phyloP scores from a whole-genome alignment of 1,140 invertebrate genomes.

The Oedothorax gibbosus region DNA sequence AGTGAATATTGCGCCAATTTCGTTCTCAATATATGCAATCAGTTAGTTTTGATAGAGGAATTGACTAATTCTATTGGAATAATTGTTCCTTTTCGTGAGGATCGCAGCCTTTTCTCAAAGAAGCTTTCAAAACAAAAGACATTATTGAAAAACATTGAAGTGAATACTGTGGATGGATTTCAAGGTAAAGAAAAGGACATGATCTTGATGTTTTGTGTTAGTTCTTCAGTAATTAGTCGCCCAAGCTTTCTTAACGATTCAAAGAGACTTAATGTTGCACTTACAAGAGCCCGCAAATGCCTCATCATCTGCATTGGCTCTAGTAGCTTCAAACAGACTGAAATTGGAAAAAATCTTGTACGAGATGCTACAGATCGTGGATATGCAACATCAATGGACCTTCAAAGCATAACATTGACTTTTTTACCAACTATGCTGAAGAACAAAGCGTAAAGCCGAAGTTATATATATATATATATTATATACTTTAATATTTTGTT shows the following conservation, averaged over 20 bases:
- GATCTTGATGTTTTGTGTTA: constrained; percentile 87
- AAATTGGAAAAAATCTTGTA: constrained; percentile 57
- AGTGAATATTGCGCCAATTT: constrained; percentile 67
- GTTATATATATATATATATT: too few relatives aligned
- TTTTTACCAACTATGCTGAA: too few relatives aligned
- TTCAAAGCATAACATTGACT: too few relatives aligned
- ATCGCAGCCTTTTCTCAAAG: constrained; percentile 68
- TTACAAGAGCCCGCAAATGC: constrained; percentile 80
- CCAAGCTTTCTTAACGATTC: constrained; percentile 76
- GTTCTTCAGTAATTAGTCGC: constrained; percentile 70
- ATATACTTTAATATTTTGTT: too few relatives aligned
- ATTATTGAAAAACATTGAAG: constrained; percentile 69
- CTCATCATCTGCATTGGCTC: constrained; percentile 77
- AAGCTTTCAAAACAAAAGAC: neutral
- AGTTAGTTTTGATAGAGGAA: constrained; percentile 67
- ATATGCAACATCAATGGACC: too few relatives aligned
- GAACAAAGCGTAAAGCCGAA: too few relatives aligned
- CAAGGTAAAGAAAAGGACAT: constrained; percentile 93
- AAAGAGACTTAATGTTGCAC: constrained; percentile 83
- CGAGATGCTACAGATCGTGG: constrained; percentile 37
- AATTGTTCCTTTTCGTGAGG: constrained; percentile 82
- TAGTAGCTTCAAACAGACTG: constrained; percentile 68
- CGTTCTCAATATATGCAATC: constrained; percentile 72
- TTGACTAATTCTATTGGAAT: constrained; percentile 71
- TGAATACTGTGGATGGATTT: constrained; percentile 91